A percentile compares a stretch with the other conserved stretches of the same genome.
Evolutionary conservation across 2,113 vertebrate species (phyloP).

Genomic region (Pyrgilauda ruficollis): DNA sequence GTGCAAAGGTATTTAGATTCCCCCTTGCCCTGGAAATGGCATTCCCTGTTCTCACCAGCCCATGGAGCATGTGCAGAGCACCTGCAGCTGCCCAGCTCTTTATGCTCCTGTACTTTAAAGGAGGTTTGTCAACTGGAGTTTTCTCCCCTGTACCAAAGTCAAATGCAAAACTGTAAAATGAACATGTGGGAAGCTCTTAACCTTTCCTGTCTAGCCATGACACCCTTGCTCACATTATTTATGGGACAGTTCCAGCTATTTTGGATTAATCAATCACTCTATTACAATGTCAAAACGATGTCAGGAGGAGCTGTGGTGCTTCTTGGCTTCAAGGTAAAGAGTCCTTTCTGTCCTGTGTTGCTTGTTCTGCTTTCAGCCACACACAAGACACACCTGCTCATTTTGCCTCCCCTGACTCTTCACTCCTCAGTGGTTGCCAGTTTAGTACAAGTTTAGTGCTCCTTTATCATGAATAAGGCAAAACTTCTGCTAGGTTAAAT

Average conservation of each 20-base stretch:
- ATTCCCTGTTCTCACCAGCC: background rate
- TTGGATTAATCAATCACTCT: slow-evolving; percentile 69
- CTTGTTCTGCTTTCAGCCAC: background rate
- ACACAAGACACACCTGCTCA: background rate
- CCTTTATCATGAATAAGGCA: background rate
- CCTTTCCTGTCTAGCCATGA: slow-evolving; percentile 65
- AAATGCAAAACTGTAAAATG: slow-evolving; percentile 31
- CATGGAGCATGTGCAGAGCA: background rate
- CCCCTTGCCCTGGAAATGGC: background rate
- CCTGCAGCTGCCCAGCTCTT: background rate
- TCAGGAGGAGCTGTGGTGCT: slow-evolving; percentile 2
- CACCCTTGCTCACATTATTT: slow-evolving; percentile 61
- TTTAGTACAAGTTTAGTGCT: background rate
- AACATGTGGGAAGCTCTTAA: slow-evolving; percentile 62
- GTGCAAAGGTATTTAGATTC: background rate
- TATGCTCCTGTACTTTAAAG: background rate
- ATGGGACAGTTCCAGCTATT: slow-evolving; percentile 65
- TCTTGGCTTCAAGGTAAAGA: slow-evolving; percentile 21
- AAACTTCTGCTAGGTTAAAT: background rate
- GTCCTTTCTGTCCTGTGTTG: background rate
- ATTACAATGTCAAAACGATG: slow-evolving; percentile 55
- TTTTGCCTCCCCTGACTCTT: background rate
- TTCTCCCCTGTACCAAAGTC: slow-evolving; percentile 42
- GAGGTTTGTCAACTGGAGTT: slow-evolving; percentile 21
- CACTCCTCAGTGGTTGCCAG: background rate